Conservation (phyloP, 2,113 vertebrate genomes). For the Bufo gargarizans region DNA sequence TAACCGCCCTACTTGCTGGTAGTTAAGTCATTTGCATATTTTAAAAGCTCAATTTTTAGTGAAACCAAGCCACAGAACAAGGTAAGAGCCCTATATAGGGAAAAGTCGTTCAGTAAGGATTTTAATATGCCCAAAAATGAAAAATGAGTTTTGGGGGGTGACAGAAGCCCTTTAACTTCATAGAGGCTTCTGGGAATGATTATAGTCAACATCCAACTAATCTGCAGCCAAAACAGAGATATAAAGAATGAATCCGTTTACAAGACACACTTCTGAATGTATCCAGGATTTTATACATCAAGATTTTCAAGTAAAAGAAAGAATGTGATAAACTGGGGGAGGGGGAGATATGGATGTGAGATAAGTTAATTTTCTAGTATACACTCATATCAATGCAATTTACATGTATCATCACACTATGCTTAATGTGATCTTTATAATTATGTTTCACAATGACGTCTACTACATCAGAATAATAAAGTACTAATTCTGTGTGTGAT, state of each 20-base stretch:
- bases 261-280: neutral
- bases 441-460: slow-evolving; percentile 27
- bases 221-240: neutral
- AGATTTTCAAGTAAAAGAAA: neutral
- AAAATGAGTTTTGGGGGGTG: too few relatives aligned
- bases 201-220: neutral
- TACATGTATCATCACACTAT: slow-evolving; percentile 24
- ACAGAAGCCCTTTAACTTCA: too few relatives aligned
- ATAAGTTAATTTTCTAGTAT: slow-evolving; percentile 27
- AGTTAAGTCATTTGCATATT: too few relatives aligned
- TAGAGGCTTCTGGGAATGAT: too few relatives aligned
- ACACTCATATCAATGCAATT: slow-evolving; percentile 26
- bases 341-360: neutral
- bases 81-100: too few relatives aligned
- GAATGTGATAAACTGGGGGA: neutral
- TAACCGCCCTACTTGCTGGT: too few relatives aligned
- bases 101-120: too few relatives aligned
- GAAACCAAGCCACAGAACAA: too few relatives aligned
- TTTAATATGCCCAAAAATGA: too few relatives aligned
- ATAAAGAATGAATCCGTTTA: neutral
- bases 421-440: slow-evolving; percentile 39
- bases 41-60: too few relatives aligned
- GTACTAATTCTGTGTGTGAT: slow-evolving; percentile 10
- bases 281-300: neutral
- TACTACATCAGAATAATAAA: slow-evolving; percentile 30